Evolutionary conservation across 1,140 invertebrate species (phyloP).

Genomic region (Belonocnema kinseyi): DNA sequence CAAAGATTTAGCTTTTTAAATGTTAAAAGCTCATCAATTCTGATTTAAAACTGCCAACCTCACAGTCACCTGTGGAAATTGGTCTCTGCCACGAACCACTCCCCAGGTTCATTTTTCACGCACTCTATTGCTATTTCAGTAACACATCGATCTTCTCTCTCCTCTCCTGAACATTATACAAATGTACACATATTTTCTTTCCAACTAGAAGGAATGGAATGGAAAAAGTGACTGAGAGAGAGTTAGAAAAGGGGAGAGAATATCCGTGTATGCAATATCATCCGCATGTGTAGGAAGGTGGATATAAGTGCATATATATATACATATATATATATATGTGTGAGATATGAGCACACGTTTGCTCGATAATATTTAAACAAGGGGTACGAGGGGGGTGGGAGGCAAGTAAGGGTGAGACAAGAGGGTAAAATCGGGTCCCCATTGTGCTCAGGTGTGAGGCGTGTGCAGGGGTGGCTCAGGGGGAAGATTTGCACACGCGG

Average conservation of each 20-base stretch:
- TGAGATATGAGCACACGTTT: constrained; percentile 39
- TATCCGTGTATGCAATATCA: neutral
- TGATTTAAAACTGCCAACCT: too few species aligned
- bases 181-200: constrained; percentile 3
- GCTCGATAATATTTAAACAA: constrained; percentile 56
- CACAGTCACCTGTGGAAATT: constrained; percentile 3
- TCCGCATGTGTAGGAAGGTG: constrained; percentile 8
- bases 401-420: constrained; percentile 36
- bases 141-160: constrained; percentile 5
- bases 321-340: too few species aligned
- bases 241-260: neutral
- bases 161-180: neutral
- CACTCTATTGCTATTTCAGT: constrained; percentile 12
- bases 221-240: constrained; percentile 13
- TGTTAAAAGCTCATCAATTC: too few species aligned
- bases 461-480: constrained; percentile 57
- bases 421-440: constrained; percentile 55
- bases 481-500: constrained; percentile 73
- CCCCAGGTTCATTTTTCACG: constrained; percentile 5
- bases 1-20: too few species aligned
- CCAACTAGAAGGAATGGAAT: neutral
- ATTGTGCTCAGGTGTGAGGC: constrained; percentile 71
- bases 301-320: constrained; percentile 11
- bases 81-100: neutral
- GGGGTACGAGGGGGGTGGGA: constrained; percentile 42